These are phyloP conservation scores for Tympanoctomys barrerae DNA, from an alignment of 2,797 vertebrate genomes.

Conservation along the genomic window DNA sequence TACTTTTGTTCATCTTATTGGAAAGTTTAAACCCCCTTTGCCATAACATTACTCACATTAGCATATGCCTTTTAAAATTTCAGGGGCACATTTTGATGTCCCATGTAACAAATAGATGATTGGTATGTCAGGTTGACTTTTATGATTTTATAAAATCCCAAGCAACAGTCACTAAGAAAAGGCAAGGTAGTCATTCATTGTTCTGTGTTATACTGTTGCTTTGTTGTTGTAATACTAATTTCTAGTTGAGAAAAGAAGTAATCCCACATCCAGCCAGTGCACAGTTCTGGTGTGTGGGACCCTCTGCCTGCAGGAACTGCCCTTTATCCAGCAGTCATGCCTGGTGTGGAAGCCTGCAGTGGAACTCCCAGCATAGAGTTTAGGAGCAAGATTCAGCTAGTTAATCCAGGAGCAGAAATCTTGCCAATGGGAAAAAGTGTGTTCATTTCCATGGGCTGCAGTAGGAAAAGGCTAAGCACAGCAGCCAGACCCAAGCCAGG, in stretches of 20 bases:
- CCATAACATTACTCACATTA: not conserved
- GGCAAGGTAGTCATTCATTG: not conserved
- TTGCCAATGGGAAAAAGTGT: too few relatives aligned
- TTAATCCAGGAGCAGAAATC: too few relatives aligned
- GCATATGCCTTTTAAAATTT: not conserved
- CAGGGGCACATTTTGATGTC: not conserved
- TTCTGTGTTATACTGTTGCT: not conserved
- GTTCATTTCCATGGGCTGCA: too few relatives aligned
- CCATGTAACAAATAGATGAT: not conserved
- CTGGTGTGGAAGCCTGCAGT: too few relatives aligned
- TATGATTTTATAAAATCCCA: not conserved
- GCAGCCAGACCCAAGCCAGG: too few relatives aligned
- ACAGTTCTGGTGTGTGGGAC: too few relatives aligned
- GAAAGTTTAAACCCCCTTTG: not conserved
- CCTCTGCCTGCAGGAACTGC: too few relatives aligned
- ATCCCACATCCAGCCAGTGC: too few relatives aligned
- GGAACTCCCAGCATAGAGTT: too few relatives aligned
- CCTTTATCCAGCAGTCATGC: too few relatives aligned
- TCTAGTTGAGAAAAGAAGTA: not conserved
- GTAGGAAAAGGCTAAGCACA: too few relatives aligned
- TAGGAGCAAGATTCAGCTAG: too few relatives aligned
- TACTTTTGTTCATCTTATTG: not conserved
- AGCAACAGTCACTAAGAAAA: not conserved
- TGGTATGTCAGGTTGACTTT: conserved; percentile 15
- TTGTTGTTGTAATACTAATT: not conserved